A percentile compares a stretch with the other conserved stretches of the same genome.
phyloP scores from a whole-genome alignment of 2,888 invertebrate species.

The Orthosia incerta region DNA sequence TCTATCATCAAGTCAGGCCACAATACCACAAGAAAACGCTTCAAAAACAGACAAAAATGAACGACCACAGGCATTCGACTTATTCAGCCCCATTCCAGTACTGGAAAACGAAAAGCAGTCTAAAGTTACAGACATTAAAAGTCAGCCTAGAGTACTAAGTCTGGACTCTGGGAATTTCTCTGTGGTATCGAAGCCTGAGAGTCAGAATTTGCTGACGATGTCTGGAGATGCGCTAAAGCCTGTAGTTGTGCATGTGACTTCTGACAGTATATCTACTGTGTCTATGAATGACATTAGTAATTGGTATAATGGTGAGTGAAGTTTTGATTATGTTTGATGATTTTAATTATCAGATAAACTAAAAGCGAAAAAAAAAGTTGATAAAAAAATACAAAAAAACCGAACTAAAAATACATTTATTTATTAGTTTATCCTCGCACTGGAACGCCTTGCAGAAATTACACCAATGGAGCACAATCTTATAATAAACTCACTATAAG shows the following conservation, averaged over 20 bases:
- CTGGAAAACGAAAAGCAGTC: constrained; percentile 82
- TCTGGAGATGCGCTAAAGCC: constrained; percentile 84
- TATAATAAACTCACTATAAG: too few species aligned
- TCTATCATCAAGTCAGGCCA: constrained; percentile 70
- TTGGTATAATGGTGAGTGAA: constrained; percentile 91
- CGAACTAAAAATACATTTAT: too few species aligned
- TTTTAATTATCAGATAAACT: too few species aligned
- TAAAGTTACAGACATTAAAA: constrained; percentile 79
- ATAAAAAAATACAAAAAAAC: too few species aligned
- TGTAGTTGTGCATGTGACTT: constrained; percentile 80
- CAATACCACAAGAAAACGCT: constrained; percentile 57
- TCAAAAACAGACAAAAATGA: constrained; percentile 74
- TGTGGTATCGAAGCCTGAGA: constrained; percentile 82
- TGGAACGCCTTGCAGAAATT: too few species aligned
- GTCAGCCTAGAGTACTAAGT: constrained; percentile 82
- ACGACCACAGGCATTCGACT: constrained; percentile 85
- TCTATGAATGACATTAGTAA: constrained; percentile 92
- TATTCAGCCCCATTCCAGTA: constrained; percentile 90
- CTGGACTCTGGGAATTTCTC: constrained; percentile 87
- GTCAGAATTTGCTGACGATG: constrained; percentile 78
- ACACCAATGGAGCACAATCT: too few species aligned
- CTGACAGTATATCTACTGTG: constrained; percentile 88
- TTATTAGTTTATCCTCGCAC: too few species aligned
- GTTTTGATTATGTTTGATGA: too few species aligned
- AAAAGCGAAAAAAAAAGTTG: too few species aligned